These are phyloP conservation scores for Lutjanus campechanus DNA, from an alignment of 2,797 vertebrate species.

Conservation along the genomic window DNA sequence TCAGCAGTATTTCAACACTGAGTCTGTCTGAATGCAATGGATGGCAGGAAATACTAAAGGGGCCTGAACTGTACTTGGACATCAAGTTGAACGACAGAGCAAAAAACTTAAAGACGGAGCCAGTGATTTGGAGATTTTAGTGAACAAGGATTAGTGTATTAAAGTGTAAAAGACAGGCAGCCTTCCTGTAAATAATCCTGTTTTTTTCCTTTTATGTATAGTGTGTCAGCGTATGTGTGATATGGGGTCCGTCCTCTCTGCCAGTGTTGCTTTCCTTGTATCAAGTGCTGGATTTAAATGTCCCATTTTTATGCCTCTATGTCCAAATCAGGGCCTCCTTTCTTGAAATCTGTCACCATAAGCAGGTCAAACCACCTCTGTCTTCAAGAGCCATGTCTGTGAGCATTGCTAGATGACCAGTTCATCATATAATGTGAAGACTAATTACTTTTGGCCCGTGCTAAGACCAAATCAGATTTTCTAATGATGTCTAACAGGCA, in stretches of 20 bases:
- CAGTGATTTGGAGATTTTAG: conserved; percentile 14
- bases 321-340: conserved; percentile 53
- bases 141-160: conserved; percentile 23
- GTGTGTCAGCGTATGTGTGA: conserved; percentile 54
- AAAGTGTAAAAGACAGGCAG: conserved; percentile 31
- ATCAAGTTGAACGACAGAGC: conserved; percentile 5
- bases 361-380: conserved; percentile 49
- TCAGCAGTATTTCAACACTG: not conserved
- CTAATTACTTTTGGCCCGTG: conserved; percentile 11
- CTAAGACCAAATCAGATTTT: conserved; percentile 50
- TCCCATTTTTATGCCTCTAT: conserved; percentile 47
- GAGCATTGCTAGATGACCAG: conserved; percentile 17
- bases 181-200: conserved; percentile 66
- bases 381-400: conserved; percentile 39
- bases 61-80: not conserved
- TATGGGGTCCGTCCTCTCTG: conserved; percentile 19
- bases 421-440: conserved; percentile 1
- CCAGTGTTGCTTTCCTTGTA: conserved; percentile 53
- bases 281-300: conserved; percentile 68
- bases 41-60: conserved; percentile 2
- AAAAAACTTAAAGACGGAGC: conserved; percentile 1
- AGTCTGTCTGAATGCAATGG: conserved; percentile 18
- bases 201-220: conserved; percentile 28
- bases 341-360: conserved; percentile 22
- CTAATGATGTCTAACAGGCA: conserved; percentile 24